Evolutionary conservation across 2,797 vertebrate genomes (phyloP).

Genomic region (Lagocephalus sceleratus): DNA sequence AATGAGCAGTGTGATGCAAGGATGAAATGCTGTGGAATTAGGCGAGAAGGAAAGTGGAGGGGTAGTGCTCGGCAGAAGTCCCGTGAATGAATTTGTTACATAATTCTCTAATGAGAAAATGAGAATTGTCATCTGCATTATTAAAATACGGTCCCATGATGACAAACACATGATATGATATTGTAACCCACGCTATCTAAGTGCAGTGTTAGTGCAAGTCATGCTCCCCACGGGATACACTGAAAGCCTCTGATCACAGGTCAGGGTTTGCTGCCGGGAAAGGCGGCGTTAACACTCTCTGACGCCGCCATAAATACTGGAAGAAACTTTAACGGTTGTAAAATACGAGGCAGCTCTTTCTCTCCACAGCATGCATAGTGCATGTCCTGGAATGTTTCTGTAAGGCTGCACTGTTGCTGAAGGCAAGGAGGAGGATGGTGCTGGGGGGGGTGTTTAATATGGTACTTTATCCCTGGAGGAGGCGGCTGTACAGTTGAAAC

Average conservation of each 20-base stretch:
- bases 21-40: conserved; percentile 35
- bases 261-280: conserved; percentile 58
- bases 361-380: conserved; percentile 30
- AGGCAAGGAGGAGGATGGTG: conserved; percentile 50
- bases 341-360: conserved; percentile 65
- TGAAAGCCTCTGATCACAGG: conserved; percentile 51
- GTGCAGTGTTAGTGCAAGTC: conserved; percentile 44
- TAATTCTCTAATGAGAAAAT: conserved; percentile 18
- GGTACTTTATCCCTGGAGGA: conserved; percentile 57
- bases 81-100: conserved; percentile 30
- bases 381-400: conserved; percentile 34
- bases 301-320: conserved; percentile 65
- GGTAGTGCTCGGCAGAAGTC: conserved; percentile 24
- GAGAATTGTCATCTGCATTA: too few species aligned
- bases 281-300: conserved; percentile 56
- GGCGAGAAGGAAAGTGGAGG: conserved; percentile 20
- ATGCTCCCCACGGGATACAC: conserved; percentile 31
- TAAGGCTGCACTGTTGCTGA: conserved; percentile 42
- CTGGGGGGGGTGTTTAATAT: conserved; percentile 65
- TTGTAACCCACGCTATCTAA: conserved; percentile 46
- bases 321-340: conserved; percentile 63
- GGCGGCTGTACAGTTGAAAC: conserved; percentile 70
- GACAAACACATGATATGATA: neutral
- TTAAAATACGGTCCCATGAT: neutral
- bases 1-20: conserved; percentile 18